Conservation (phyloP, 2,888 invertebrate genomes). For the Drosophila heteroneura region DNA sequence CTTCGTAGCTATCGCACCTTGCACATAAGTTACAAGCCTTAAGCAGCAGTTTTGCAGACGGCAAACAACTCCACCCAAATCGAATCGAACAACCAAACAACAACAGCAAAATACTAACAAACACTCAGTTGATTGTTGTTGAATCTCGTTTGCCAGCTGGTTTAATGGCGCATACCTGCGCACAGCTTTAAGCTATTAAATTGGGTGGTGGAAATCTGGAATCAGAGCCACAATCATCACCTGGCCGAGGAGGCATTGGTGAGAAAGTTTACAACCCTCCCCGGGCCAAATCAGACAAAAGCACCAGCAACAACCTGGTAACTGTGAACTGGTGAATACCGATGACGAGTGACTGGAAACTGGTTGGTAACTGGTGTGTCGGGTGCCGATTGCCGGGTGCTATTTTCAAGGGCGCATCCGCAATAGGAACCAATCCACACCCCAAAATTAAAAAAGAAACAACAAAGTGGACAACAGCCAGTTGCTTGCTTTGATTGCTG, state of each 20-base stretch:
- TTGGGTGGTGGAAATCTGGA: slow-evolving; percentile 65
- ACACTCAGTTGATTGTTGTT: slow-evolving; percentile 21
- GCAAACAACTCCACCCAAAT: slow-evolving; percentile 13
- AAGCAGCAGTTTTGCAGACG: slow-evolving; percentile 10
- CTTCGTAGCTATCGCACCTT: slow-evolving; percentile 45
- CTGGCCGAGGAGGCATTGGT: slow-evolving; percentile 43
- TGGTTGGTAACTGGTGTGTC: slow-evolving; percentile 16
- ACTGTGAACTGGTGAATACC: slow-evolving; percentile 36
- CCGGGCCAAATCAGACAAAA: slow-evolving; percentile 62
- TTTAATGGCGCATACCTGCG: slow-evolving; percentile 75
- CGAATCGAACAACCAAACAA: slow-evolving; percentile 9
- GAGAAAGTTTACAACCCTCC: slow-evolving; percentile 68
- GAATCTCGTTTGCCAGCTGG: slow-evolving; percentile 66
- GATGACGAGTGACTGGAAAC: slow-evolving; percentile 4
- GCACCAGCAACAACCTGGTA: slow-evolving; percentile 74
- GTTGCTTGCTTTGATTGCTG: slow-evolving; percentile 55
- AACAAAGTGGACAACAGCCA: slow-evolving; percentile 60
- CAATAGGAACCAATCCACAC: slow-evolving; percentile 49
- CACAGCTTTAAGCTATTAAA: slow-evolving; percentile 54
- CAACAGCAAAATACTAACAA: background rate
- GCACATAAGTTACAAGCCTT: slow-evolving; percentile 20
- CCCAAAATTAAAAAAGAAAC: slow-evolving; percentile 18
- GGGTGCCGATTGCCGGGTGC: slow-evolving; percentile 41
- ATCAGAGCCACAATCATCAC: slow-evolving; percentile 47
- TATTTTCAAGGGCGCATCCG: slow-evolving; percentile 71